Evolutionary conservation across 2,113 vertebrate species (phyloP).

Genomic region (Rhea pennata): DNA sequence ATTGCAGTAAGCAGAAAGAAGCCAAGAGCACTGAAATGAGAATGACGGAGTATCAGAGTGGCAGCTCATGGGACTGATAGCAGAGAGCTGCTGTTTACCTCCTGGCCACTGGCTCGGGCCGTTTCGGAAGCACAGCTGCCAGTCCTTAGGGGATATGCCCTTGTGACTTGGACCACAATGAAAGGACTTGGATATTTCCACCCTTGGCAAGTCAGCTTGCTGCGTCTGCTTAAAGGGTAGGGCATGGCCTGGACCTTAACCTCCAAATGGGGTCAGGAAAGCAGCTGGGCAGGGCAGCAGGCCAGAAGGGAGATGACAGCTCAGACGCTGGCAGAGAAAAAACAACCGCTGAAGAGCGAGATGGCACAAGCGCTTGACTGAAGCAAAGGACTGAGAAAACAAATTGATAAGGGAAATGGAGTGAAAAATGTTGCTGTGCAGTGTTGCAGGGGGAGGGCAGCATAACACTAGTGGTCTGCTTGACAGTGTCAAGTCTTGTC

Average conservation of each 20-base stretch:
- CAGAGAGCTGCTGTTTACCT: conserved; percentile 22
- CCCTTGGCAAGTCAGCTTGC: neutral
- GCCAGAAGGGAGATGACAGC: conserved; percentile 30
- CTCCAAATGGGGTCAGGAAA: conserved; percentile 55
- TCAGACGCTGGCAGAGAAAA: neutral
- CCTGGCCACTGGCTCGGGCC: neutral
- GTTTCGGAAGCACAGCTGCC: neutral
- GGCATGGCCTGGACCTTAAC: conserved; percentile 24
- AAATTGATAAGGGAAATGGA: neutral
- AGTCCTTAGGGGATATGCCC: conserved; percentile 35
- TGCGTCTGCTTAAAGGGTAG: conserved; percentile 16
- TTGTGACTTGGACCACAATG: conserved; percentile 49
- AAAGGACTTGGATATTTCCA: conserved; percentile 51
- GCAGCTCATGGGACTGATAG: neutral
- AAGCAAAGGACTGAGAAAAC: neutral
- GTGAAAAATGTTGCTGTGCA: neutral
- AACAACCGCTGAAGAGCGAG: neutral
- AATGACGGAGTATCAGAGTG: neutral
- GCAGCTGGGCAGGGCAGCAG: conserved; percentile 39
- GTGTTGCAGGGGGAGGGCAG: neutral
- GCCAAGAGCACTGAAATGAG: neutral
- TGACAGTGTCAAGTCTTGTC: neutral
- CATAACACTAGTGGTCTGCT: neutral
- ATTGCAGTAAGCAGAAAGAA: neutral
- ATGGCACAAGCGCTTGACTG: conserved; percentile 20